Evolutionary conservation across 2,113 vertebrate genomes (phyloP).

Genomic region (Xerus inauris): DNA sequence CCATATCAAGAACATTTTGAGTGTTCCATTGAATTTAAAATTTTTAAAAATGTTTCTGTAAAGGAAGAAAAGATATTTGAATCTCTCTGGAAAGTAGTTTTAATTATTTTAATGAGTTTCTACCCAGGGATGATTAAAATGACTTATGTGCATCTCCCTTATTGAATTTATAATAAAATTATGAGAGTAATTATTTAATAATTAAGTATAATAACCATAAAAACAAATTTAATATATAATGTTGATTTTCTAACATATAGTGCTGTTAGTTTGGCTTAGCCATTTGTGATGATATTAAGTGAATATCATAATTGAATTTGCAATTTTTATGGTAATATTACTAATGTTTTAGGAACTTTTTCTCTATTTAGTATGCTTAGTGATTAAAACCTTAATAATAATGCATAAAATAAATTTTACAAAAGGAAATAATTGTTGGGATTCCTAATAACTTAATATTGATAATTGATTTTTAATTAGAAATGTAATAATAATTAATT

Average conservation of each 20-base stretch:
- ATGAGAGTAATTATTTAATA: not conserved
- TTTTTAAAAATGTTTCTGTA: not conserved
- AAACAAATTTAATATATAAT: not conserved
- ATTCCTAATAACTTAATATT: not conserved
- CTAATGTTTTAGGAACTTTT: not conserved
- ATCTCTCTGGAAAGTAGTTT: not conserved
- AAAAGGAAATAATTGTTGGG: too few relatives aligned
- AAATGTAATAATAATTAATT: not conserved
- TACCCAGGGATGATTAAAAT: not conserved
- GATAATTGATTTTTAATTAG: not conserved
- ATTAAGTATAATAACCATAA: conserved; percentile 4
- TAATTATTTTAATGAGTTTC: conserved; percentile 7
- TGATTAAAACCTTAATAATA: not conserved
- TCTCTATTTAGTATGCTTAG: not conserved
- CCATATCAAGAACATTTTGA: not conserved
- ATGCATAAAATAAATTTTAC: not conserved
- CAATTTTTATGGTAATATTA: not conserved
- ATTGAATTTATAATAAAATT: conserved; percentile 51
- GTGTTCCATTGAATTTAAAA: not conserved
- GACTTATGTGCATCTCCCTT: not conserved
- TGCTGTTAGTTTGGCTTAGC: not conserved
- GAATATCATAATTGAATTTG: not conserved
- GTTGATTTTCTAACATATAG: not conserved
- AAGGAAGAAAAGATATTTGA: not conserved
- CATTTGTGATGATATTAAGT: not conserved